Percentiles rank a stretch among this genome's conserved stretches.
phyloP scores from a whole-genome alignment of 2,113 vertebrate genomes.

The Ctenodactylus gundi region DNA sequence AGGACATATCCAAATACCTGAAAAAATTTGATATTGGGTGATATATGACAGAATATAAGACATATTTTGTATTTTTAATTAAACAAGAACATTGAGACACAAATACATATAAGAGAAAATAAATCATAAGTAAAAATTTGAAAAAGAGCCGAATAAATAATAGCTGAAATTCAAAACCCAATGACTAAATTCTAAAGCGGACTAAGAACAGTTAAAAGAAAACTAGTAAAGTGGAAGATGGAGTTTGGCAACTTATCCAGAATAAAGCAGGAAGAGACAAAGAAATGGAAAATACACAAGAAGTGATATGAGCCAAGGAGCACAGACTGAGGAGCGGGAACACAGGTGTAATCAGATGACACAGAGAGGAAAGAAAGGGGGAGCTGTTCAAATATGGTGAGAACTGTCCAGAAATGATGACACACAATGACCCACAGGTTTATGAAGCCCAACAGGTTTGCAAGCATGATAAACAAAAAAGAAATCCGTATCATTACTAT shows the following conservation, averaged over 20 bases:
- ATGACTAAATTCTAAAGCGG: conserved; percentile 14
- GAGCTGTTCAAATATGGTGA: background rate
- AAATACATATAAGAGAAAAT: background rate
- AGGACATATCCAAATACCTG: background rate
- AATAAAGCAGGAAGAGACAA: conserved; percentile 4
- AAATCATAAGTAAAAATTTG: background rate
- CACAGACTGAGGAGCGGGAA: background rate
- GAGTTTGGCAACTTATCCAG: background rate
- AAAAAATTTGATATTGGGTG: background rate
- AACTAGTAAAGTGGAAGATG: background rate
- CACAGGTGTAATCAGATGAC: background rate
- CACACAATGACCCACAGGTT: background rate
- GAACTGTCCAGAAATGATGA: background rate
- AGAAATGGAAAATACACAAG: conserved; percentile 6
- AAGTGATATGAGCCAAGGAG: background rate
- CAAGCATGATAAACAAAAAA: background rate
- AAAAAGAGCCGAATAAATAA: conserved; percentile 22
- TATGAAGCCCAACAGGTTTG: background rate
- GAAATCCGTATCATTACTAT: background rate
- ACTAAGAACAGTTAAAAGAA: conserved; percentile 8
- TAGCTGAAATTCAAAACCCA: background rate
- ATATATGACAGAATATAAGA: background rate
- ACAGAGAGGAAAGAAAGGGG: background rate
- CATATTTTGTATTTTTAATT: background rate
- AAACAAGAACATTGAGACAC: conserved; percentile 19